Percentiles rank a stretch among this genome's conserved stretches.
These are phyloP conservation scores for Valencia hispanica DNA, from an alignment of 2,797 vertebrate species.

Conservation along the genomic window DNA sequence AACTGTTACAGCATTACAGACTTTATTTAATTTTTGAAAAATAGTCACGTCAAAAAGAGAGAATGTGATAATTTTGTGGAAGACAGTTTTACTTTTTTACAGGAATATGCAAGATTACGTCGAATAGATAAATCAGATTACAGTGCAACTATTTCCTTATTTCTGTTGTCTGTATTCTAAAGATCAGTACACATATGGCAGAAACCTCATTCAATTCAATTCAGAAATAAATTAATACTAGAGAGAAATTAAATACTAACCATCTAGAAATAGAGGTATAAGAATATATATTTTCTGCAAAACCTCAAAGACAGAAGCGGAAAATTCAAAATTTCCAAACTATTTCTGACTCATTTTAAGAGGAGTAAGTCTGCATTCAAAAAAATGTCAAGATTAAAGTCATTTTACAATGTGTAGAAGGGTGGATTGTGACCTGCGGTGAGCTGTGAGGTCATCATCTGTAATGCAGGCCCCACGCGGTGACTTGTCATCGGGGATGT, in stretches of 20 bases:
- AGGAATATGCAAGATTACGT: not conserved
- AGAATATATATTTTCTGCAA: not conserved
- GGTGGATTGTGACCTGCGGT: slow-evolving; percentile 84
- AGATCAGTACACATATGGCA: not conserved
- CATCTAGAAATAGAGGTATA: not conserved
- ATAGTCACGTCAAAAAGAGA: not conserved
- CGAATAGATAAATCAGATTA: not conserved
- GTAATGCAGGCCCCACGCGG: slow-evolving; percentile 87
- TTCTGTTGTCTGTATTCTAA: slow-evolving; percentile 5
- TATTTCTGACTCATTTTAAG: not conserved
- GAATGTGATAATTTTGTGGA: not conserved
- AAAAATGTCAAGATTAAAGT: not conserved
- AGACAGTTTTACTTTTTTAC: not conserved
- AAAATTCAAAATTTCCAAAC: not conserved
- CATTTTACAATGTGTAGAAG: not conserved
- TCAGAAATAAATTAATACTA: not conserved
- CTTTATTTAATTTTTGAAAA: not conserved
- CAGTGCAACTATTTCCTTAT: not conserved
- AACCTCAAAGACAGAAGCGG: not conserved
- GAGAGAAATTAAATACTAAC: not conserved
- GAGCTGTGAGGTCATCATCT: slow-evolving; percentile 88
- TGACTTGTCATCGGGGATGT: slow-evolving; percentile 90
- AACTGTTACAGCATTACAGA: slow-evolving; percentile 1
- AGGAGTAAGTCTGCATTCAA: not conserved
- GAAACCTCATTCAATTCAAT: not conserved